A percentile compares a stretch with the other conserved stretches of the same genome.
Evolutionary conservation across 2,888 invertebrate species (phyloP).

Genomic region (Coenonympha arcania): DNA sequence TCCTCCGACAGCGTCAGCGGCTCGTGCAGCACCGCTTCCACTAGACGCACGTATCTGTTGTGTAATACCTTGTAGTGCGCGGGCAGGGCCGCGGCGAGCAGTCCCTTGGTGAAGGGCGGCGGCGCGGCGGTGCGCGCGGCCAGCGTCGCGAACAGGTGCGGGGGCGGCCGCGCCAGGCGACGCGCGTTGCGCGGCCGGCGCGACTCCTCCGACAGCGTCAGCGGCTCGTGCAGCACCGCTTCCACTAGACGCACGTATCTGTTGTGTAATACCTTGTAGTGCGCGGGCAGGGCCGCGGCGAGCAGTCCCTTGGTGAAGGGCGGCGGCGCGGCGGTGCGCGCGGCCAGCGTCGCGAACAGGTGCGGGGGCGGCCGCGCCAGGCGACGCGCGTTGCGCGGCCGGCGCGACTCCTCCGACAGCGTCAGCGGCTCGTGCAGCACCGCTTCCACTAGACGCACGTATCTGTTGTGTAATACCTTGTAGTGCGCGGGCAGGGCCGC

Average conservation of each 20-base stretch:
- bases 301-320: background rate
- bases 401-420: conserved; percentile 69
- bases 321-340: conserved; percentile 52
- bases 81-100: background rate
- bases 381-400: conserved; percentile 69
- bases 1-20: no score
- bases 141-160: no score
- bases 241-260: no score
- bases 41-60: no score
- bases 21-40: no score
- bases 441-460: conserved; percentile 91
- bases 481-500: no score
- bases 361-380: conserved; percentile 83
- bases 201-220: no score
- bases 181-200: no score
- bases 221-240: no score
- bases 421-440: conserved; percentile 91
- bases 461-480: no score
- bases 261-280: background rate
- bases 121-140: conserved; percentile 38
- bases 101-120: background rate
- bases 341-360: conserved; percentile 86
- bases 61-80: background rate
- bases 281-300: background rate
- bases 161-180: no score